These are phyloP conservation scores for Osmerus eperlanus DNA, from an alignment of 2,113 vertebrate genomes.

Conservation along the genomic window DNA sequence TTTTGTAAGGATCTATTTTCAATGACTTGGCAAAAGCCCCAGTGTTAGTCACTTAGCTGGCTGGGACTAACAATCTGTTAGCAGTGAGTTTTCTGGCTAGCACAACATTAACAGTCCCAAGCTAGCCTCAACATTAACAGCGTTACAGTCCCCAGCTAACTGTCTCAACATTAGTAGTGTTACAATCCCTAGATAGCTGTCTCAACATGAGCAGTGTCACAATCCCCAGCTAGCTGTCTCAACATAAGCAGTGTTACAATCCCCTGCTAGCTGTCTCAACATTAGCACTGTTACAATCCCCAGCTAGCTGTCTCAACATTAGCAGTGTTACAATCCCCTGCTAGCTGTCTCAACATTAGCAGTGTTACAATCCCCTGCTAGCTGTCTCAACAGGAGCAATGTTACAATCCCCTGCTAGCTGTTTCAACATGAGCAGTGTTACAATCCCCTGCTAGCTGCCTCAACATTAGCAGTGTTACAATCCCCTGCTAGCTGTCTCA, in stretches of 20 bases:
- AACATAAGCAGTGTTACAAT: neutral
- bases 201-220: neutral
- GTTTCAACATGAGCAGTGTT: slow-evolving; percentile 2
- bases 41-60: neutral
- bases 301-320: too few relatives aligned
- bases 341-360: too few relatives aligned
- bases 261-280: neutral
- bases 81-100: neutral
- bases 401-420: neutral
- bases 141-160: neutral
- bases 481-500: neutral
- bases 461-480: slow-evolving; percentile 19
- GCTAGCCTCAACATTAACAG: neutral
- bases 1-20: neutral
- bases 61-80: neutral
- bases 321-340: too few relatives aligned
- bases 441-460: neutral
- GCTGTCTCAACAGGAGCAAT: slow-evolving; percentile 5
- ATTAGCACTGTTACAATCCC: neutral
- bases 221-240: neutral
- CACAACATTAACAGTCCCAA: neutral
- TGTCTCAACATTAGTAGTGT: neutral
- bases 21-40: neutral
- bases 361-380: neutral
- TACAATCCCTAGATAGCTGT: neutral